Evolutionary conservation across 2,113 vertebrate genomes (phyloP).

Genomic region (Murina feae): DNA sequence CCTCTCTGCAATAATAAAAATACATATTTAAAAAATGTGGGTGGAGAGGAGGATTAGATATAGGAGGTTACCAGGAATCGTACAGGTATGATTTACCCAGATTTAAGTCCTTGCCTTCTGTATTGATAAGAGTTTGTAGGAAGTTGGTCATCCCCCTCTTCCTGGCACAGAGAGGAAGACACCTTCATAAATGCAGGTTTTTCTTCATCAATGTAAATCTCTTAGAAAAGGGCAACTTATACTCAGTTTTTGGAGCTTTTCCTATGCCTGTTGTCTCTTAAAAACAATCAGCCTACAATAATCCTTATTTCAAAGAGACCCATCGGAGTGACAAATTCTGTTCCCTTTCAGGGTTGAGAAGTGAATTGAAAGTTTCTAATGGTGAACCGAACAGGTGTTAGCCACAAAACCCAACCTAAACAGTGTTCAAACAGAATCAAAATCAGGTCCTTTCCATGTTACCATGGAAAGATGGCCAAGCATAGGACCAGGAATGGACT

Average conservation of each 20-base stretch:
- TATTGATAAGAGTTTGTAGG: not conserved
- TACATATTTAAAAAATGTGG: not conserved
- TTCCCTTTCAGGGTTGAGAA: not conserved
- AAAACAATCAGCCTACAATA: not conserved
- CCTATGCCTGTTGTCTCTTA: not conserved
- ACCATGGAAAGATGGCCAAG: not conserved
- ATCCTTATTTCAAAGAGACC: not conserved
- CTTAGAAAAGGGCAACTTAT: not conserved
- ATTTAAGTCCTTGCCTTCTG: not conserved
- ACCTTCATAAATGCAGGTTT: not conserved
- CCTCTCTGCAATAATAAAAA: no score
- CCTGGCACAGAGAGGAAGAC: not conserved
- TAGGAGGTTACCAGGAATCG: not conserved
- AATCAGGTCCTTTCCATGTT: not conserved
- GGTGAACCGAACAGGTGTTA: not conserved
- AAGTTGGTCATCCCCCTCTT: not conserved
- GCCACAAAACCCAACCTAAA: not conserved
- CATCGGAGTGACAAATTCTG: not conserved
- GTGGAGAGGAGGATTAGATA: not conserved
- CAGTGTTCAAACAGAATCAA: not conserved
- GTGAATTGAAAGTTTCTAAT: not conserved
- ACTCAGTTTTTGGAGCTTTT: not conserved
- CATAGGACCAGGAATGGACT: not conserved
- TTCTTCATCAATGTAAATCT: not conserved
- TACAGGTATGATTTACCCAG: not conserved